These are phyloP conservation scores for Mylabris phalerata DNA, from an alignment of 1,140 invertebrate species.

Conservation along the genomic window DNA sequence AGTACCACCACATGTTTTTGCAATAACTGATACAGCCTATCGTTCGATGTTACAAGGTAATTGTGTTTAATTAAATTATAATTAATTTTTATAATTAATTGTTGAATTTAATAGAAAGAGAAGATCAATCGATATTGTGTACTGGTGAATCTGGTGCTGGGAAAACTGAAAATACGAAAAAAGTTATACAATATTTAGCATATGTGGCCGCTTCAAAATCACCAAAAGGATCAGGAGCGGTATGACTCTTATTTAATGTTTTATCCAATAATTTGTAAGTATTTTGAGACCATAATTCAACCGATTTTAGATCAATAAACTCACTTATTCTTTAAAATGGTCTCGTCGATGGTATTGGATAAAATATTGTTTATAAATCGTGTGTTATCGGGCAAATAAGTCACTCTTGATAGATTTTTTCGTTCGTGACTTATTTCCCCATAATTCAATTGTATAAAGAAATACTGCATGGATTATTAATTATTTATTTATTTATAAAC, in stretches of 20 bases:
- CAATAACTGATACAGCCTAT: constrained; percentile 98
- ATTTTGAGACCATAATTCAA: too few relatives aligned
- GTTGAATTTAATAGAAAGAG: constrained; percentile 69
- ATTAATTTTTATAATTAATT: neutral
- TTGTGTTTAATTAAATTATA: constrained; percentile 14
- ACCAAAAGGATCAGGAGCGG: constrained; percentile 81
- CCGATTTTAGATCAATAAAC: too few relatives aligned
- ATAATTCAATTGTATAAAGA: neutral
- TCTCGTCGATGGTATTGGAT: too few relatives aligned
- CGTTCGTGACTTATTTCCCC: too few relatives aligned
- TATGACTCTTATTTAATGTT: constrained; percentile 48
- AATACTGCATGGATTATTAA: constrained; percentile 8
- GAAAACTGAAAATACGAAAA: constrained; percentile 99
- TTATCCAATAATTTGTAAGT: neutral
- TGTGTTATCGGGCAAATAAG: too few relatives aligned
- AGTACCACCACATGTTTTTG: constrained; percentile 98
- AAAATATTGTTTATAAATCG: too few relatives aligned
- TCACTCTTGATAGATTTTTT: too few relatives aligned
- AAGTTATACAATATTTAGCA: constrained; percentile 99
- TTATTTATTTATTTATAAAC: neutral
- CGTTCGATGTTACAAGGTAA: constrained; percentile 98
- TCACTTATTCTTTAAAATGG: too few relatives aligned
- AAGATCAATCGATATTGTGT: constrained; percentile 99
- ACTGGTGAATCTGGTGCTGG: constrained; percentile 99
- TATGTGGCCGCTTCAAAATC: constrained; percentile 96